phyloP scores from a whole-genome alignment of 2,888 invertebrate species.

The Stegana nigrithorax region DNA sequence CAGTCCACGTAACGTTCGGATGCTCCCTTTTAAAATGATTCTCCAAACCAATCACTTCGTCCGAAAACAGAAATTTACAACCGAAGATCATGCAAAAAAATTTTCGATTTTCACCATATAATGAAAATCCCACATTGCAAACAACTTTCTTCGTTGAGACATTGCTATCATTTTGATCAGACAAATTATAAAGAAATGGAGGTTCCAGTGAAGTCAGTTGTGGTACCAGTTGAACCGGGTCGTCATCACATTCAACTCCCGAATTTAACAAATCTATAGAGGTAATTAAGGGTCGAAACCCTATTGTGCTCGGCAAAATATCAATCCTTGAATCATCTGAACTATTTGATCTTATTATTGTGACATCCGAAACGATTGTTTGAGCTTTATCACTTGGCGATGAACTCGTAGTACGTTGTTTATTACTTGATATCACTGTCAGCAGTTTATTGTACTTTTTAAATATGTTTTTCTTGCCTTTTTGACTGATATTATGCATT shows the following conservation, averaged over 20 bases:
- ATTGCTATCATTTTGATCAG: neutral
- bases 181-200: neutral
- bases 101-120: constrained; percentile 22
- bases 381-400: neutral
- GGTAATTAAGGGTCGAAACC: constrained; percentile 32
- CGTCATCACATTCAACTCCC: constrained; percentile 35
- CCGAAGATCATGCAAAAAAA: constrained; percentile 54
- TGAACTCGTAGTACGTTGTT: constrained; percentile 16
- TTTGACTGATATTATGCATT: too few relatives aligned
- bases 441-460: constrained; percentile 43
- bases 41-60: constrained; percentile 57
- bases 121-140: constrained; percentile 55
- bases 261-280: constrained; percentile 43
- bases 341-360: neutral
- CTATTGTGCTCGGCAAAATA: neutral
- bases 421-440: constrained; percentile 29
- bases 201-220: constrained; percentile 38
- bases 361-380: neutral
- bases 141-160: constrained; percentile 38
- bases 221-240: constrained; percentile 41
- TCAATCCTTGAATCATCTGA: neutral
- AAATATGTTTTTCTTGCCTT: constrained; percentile 40
- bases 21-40: constrained; percentile 63
- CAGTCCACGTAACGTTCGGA: constrained; percentile 71
- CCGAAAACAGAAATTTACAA: constrained; percentile 62